Percentiles rank a stretch among this genome's conserved stretches.
These are phyloP conservation scores for Morone chrysops DNA, from an alignment of 2,113 vertebrate genomes.

Conservation along the genomic window DNA sequence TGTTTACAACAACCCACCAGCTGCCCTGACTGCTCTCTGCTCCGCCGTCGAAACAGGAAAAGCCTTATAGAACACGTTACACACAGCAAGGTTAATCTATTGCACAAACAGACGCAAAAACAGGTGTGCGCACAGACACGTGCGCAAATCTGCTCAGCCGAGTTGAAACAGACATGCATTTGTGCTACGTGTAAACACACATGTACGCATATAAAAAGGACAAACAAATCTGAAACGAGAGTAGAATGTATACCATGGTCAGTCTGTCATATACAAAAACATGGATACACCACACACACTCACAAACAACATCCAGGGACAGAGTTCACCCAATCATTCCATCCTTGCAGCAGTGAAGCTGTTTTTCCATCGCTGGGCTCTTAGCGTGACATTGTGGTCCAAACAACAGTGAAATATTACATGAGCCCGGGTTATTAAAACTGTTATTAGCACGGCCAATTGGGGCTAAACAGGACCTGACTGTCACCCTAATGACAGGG, in stretches of 20 bases:
- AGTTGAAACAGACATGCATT: slow-evolving; percentile 16
- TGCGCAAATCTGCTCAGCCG: not conserved
- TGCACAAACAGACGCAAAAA: slow-evolving; percentile 46
- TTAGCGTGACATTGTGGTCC: slow-evolving; percentile 71
- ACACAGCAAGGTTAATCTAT: slow-evolving; percentile 37
- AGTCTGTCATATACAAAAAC: slow-evolving; percentile 52
- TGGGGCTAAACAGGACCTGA: slow-evolving; percentile 82
- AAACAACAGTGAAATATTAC: slow-evolving; percentile 83
- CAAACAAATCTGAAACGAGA: slow-evolving; percentile 38
- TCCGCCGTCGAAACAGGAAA: slow-evolving; percentile 42
- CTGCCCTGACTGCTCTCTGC: slow-evolving; percentile 37
- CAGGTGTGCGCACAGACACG: slow-evolving; percentile 48
- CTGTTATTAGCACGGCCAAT: slow-evolving; percentile 82
- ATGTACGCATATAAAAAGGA: slow-evolving; percentile 19
- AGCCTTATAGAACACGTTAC: slow-evolving; percentile 39
- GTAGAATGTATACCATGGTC: slow-evolving; percentile 49
- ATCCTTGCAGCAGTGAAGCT: slow-evolving; percentile 67
- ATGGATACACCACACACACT: slow-evolving; percentile 47
- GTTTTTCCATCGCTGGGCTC: slow-evolving; percentile 78
- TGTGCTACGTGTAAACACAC: slow-evolving; percentile 20
- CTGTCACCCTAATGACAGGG: slow-evolving; percentile 85
- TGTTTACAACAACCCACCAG: slow-evolving; percentile 39
- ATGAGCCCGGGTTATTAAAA: slow-evolving; percentile 80
- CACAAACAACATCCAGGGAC: slow-evolving; percentile 56
- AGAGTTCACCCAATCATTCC: slow-evolving; percentile 72